Evolutionary conservation across 2,888 invertebrate genomes (phyloP).

Genomic region (Mimumesa dahlbomi): DNA sequence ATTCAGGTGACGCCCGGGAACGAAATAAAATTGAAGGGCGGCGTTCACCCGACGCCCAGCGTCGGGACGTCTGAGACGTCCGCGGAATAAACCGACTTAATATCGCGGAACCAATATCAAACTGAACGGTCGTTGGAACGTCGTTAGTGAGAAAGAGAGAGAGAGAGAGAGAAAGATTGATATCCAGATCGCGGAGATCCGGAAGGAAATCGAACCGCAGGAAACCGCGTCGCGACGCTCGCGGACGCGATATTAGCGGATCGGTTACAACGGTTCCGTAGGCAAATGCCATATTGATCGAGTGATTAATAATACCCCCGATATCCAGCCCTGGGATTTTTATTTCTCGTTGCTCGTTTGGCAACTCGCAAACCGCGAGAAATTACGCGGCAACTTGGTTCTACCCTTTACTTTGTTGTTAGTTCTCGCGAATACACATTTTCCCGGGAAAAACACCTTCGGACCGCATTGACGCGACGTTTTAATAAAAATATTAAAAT

Average conservation of each 20-base stretch:
- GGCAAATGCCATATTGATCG: conserved; percentile 20
- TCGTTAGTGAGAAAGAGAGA: conserved; percentile 54
- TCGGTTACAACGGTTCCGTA: conserved; percentile 23
- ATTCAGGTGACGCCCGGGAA: conserved; percentile 21
- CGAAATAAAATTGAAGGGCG: conserved; percentile 29
- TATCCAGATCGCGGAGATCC: no score
- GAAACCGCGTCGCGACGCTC: conserved; percentile 19
- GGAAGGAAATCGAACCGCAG: conserved; percentile 16
- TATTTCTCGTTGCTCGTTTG: no score
- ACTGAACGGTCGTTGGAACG: conserved; percentile 37
- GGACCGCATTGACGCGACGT: no score
- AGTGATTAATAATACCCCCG: conserved; percentile 14
- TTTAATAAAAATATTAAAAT: no score
- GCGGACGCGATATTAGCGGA: conserved; percentile 30
- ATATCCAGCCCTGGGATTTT: no score
- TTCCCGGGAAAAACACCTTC: no score
- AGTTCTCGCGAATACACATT: no score
- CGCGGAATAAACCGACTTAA: conserved; percentile 33
- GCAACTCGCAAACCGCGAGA: no score
- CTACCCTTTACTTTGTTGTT: no score
- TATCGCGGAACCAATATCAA: conserved; percentile 32
- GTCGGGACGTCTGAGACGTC: conserved; percentile 21
- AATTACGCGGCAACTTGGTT: no score
- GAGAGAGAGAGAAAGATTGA: no score
- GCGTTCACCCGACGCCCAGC: conserved; percentile 5